These are phyloP conservation scores for Xestia rhomboidea DNA, from an alignment of 2,888 invertebrate genomes.

Conservation along the genomic window DNA sequence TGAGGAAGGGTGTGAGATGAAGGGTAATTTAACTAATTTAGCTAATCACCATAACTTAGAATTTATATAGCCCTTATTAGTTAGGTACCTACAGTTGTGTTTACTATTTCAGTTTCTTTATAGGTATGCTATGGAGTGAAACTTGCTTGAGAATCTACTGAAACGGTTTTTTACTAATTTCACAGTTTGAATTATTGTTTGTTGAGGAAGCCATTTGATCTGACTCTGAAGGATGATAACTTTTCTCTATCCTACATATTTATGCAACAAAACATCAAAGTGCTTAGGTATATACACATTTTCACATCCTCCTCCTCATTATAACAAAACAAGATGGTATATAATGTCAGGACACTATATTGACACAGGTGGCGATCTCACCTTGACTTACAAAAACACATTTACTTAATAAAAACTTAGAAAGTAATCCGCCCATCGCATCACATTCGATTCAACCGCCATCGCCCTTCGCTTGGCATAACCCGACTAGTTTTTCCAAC, in stretches of 20 bases:
- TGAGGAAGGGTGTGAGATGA: background rate
- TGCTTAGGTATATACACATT: conserved; percentile 1
- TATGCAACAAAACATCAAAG: background rate
- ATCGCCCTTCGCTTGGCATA: conserved; percentile 49
- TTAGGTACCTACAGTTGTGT: background rate
- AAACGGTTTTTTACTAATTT: too few species aligned
- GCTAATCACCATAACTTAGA: background rate
- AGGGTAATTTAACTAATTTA: background rate
- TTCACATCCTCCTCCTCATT: conserved; percentile 11
- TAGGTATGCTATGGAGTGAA: background rate
- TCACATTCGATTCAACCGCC: conserved; percentile 46
- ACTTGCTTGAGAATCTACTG: background rate
- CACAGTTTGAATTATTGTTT: too few species aligned
- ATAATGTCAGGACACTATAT: conserved; percentile 25
- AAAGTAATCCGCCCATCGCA: conserved; percentile 61
- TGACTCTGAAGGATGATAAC: background rate
- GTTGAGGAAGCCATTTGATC: background rate
- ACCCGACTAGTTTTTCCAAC: conserved; percentile 78
- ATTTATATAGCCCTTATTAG: background rate
- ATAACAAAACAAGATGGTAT: conserved; percentile 5
- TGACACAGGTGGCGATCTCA: conserved; percentile 62
- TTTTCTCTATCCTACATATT: background rate
- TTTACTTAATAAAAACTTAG: conserved; percentile 65
- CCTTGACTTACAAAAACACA: conserved; percentile 68
- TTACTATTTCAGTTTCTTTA: background rate